Evolutionary conservation across 2,113 vertebrate species (phyloP), one percentile per base, ranked within the genome.

Genomic region (Sisor rabdophorus): DNA sequence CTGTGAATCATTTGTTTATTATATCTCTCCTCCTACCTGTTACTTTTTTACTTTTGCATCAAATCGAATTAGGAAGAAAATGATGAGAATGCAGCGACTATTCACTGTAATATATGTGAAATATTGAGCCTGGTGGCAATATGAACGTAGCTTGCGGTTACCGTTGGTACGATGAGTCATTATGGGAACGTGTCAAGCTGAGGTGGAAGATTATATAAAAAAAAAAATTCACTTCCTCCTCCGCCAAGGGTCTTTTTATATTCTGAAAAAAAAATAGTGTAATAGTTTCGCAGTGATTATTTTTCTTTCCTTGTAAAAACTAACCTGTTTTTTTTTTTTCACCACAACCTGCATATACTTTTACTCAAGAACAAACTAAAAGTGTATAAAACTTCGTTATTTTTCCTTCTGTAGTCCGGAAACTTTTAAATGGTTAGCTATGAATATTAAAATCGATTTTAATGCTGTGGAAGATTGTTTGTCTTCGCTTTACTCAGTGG

Each of bases 111-210:
- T 59, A 26, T 44, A 69, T 52, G 30, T 69, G 11, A 69, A 69
- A 58, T 36, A 72, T n/a, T 47, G 54, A 72, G 71, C 54, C 32
- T 72, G 48, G 65, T 52, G 65, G 47, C 65, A 64, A 73, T 15
- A 80, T 54, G 24, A 69, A 69, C 52, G 63, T 44, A 52, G 68
- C 47, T 54, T 75, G 55, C 56, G 63, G 50, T 52, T 70, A 70
- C 48, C 17, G 50, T 30, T 44, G 72, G 78, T 67, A 36, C 13
- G 36, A 60, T 75, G 72, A 80, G 40, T 75, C 63, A 54, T 58
- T 76, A 52, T 60, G 40, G 48, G 59, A 65, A 74, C 24, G 54
- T 56, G 36, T 75, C 74, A 53, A 76, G 52, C 68, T 75, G 64
- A 75, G 44, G 48, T 59, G 56, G 20, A 75, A 36, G 56, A 75